Evolutionary conservation across 2,888 invertebrate species (phyloP).

Genomic region (Trissoscelio sp.): DNA sequence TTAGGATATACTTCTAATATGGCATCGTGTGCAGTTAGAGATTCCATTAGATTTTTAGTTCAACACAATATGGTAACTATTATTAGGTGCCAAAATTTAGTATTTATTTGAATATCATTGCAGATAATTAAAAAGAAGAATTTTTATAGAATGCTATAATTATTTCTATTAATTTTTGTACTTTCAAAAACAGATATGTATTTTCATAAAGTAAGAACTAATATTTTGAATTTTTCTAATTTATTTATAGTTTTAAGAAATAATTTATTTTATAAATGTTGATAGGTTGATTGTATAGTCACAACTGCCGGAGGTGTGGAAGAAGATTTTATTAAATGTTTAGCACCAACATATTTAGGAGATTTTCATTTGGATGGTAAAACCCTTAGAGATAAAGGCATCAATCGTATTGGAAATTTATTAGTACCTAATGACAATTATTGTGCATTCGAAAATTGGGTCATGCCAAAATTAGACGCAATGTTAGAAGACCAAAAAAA

Average conservation of each 20-base stretch:
- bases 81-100: too few relatives aligned
- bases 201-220: too few relatives aligned
- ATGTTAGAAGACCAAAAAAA: conserved; percentile 94
- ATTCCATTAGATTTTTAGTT: conserved; percentile 94
- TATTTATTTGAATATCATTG: too few relatives aligned
- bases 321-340: conserved; percentile 99
- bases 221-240: too few relatives aligned
- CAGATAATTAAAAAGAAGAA: too few relatives aligned
- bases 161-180: too few relatives aligned
- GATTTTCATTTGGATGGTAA: conserved; percentile 94
- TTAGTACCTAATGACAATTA: conserved; percentile 99
- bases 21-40: conserved; percentile 97
- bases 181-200: too few relatives aligned
- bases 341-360: conserved; percentile 97
- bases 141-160: too few relatives aligned
- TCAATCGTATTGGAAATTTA: conserved; percentile 96
- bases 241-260: too few relatives aligned
- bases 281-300: conserved; percentile 97
- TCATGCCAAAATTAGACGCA: conserved; percentile 95
- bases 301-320: conserved; percentile 99
- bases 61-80: conserved; percentile 89
- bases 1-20: conserved; percentile 99
- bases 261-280: too few relatives aligned
- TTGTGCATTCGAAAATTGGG: conserved; percentile 98
- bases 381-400: conserved; percentile 91